phyloP scores from a whole-genome alignment of 2,888 invertebrate genomes.

The Lathronympha strigana region DNA sequence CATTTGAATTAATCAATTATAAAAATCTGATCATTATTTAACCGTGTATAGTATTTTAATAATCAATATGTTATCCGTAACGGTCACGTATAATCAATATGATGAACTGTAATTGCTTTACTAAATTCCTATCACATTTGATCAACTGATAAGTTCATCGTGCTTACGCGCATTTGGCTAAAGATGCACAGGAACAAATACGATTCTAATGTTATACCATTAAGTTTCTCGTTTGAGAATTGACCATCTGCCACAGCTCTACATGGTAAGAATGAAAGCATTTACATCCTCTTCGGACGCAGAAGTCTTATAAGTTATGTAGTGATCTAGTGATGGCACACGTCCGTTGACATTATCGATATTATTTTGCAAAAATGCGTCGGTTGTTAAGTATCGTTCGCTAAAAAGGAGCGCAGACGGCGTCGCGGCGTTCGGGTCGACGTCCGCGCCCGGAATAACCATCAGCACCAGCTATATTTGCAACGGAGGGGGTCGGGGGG shows the following conservation, averaged over 20 bases:
- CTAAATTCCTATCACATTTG: neutral
- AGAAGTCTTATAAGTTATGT: slow-evolving; percentile 5
- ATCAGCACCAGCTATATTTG: slow-evolving; percentile 82
- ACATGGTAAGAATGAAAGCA: neutral
- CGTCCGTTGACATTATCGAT: slow-evolving; percentile 67
- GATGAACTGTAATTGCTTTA: neutral
- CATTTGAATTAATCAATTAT: no score
- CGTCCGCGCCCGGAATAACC: slow-evolving; percentile 83
- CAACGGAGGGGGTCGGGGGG: slow-evolving; percentile 68
- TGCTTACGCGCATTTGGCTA: neutral
- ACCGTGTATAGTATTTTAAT: no score
- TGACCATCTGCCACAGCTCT: neutral
- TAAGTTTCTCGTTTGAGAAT: neutral
- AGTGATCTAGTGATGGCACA: slow-evolving; percentile 8
- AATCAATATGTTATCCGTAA: no score
- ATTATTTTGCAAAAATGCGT: slow-evolving; percentile 77
- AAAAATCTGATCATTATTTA: no score
- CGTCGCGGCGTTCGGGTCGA: slow-evolving; percentile 83
- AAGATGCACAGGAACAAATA: neutral
- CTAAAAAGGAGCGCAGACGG: slow-evolving; percentile 83
- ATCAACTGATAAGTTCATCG: neutral
- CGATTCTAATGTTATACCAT: neutral
- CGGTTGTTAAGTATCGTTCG: slow-evolving; percentile 75
- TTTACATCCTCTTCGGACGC: neutral
- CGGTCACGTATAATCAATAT: no score